A percentile compares a stretch with the other conserved stretches of the same genome.
These are phyloP conservation scores for Alcedo atthis DNA, from an alignment of 2,797 vertebrate species.

Conservation along the genomic window DNA sequence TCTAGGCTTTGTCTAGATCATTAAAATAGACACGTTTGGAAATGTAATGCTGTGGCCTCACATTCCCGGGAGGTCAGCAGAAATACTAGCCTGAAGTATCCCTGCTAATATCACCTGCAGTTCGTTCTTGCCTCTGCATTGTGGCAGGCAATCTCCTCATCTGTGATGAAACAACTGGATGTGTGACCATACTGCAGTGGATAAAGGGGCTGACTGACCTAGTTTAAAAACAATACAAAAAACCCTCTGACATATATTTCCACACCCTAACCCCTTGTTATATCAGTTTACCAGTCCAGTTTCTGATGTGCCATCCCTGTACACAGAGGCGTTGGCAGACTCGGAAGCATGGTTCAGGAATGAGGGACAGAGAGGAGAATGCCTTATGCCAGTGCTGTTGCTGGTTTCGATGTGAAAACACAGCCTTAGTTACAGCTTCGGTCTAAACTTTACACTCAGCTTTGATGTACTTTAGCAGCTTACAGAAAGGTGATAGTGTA, in stretches of 20 bases:
- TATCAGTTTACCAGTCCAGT: background rate
- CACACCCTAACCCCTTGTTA: background rate
- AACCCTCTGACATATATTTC: background rate
- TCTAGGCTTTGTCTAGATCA: background rate
- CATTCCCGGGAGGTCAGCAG: slow-evolving; percentile 43
- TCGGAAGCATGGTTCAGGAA: background rate
- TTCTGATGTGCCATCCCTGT: background rate
- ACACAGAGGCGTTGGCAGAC: accelerated
- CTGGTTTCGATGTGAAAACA: background rate
- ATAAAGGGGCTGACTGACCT: background rate
- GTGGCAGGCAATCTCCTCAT: background rate
- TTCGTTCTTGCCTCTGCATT: slow-evolving; percentile 25
- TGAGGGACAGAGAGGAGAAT: background rate
- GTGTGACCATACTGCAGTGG: background rate
- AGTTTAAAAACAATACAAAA: background rate
- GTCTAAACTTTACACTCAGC: background rate
- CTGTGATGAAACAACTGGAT: slow-evolving; percentile 9
- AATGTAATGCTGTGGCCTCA: background rate
- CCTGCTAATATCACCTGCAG: background rate
- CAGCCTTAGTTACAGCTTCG: background rate
- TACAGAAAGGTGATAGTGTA: background rate
- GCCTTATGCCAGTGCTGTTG: background rate
- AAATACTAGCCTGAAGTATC: slow-evolving; percentile 5
- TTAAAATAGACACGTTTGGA: slow-evolving; percentile 10
- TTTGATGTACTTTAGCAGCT: slow-evolving; percentile 2